phyloP scores from a whole-genome alignment of 2,113 vertebrate genomes.

The Alethe diademata region DNA sequence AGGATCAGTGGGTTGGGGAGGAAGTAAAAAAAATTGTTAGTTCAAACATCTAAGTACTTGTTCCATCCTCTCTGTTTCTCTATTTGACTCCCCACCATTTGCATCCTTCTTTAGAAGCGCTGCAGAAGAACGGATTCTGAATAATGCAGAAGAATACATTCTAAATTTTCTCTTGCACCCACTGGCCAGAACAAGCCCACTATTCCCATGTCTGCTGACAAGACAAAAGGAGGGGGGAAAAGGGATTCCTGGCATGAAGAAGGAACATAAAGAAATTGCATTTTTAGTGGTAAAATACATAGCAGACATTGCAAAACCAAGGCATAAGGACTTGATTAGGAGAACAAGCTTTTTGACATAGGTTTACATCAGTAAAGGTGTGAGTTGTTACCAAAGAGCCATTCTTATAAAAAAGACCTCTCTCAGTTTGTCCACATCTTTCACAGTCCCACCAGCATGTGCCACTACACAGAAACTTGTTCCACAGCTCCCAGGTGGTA shows the following conservation, averaged over 20 bases:
- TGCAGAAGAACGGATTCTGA: background rate
- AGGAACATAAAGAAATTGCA: background rate
- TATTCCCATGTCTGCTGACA: background rate
- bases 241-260: background rate
- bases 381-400: background rate
- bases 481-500: background rate
- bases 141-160: background rate
- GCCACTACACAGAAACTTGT: background rate
- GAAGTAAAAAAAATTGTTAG: background rate
- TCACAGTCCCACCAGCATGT: background rate
- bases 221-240: background rate
- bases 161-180: background rate
- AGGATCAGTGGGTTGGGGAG: background rate
- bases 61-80: slow-evolving; percentile 8
- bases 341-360: background rate
- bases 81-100: background rate
- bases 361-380: background rate
- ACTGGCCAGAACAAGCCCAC: background rate
- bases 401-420: background rate
- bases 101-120: background rate
- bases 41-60: background rate
- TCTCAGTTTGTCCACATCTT: background rate
- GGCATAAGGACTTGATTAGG: background rate
- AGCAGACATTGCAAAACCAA: background rate
- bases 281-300: background rate